phyloP scores from a whole-genome alignment of 2,888 invertebrate genomes.

The Scaptomyza cyrtandrae region DNA sequence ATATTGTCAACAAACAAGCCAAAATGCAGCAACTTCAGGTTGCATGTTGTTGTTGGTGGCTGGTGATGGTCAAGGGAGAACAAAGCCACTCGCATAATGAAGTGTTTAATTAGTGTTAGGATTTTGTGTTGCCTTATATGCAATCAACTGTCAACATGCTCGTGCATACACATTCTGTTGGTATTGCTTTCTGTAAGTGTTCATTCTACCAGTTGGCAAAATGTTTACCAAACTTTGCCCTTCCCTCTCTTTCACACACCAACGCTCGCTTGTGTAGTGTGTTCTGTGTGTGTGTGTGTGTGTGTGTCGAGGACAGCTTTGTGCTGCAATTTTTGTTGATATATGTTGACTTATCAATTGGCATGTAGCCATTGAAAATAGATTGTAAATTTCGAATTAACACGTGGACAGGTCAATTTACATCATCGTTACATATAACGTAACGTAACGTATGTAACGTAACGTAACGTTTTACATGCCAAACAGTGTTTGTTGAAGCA shows the following conservation, averaged over 20 bases:
- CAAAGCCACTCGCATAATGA: slow-evolving; percentile 31
- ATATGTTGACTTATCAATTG: slow-evolving; percentile 32
- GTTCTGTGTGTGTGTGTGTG: not conserved
- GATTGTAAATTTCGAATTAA: slow-evolving; percentile 40
- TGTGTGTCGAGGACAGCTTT: slow-evolving; percentile 6
- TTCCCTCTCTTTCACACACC: not conserved
- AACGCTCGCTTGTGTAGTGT: not conserved
- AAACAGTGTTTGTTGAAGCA: not conserved
- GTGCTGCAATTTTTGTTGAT: slow-evolving; percentile 14
- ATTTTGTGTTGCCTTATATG: slow-evolving; percentile 63
- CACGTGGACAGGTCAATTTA: slow-evolving; percentile 25
- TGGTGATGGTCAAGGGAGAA: not conserved
- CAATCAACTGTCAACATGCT: slow-evolving; percentile 69
- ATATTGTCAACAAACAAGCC: not conserved
- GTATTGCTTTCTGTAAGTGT: slow-evolving; percentile 2
- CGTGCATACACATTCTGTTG: slow-evolving; percentile 3
- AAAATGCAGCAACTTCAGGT: not conserved
- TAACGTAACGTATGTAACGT: too few relatives aligned
- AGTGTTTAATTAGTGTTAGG: slow-evolving; percentile 65
- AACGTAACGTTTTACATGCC: slow-evolving; percentile 6
- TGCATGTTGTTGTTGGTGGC: too few relatives aligned
- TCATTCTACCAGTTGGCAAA: slow-evolving; percentile 1
- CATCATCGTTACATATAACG: slow-evolving; percentile 22
- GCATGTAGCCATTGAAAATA: slow-evolving; percentile 36
- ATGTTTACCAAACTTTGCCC: not conserved